These are phyloP conservation scores for Drosophila algonquin DNA, from an alignment of 2,888 invertebrate species.

Conservation along the genomic window DNA sequence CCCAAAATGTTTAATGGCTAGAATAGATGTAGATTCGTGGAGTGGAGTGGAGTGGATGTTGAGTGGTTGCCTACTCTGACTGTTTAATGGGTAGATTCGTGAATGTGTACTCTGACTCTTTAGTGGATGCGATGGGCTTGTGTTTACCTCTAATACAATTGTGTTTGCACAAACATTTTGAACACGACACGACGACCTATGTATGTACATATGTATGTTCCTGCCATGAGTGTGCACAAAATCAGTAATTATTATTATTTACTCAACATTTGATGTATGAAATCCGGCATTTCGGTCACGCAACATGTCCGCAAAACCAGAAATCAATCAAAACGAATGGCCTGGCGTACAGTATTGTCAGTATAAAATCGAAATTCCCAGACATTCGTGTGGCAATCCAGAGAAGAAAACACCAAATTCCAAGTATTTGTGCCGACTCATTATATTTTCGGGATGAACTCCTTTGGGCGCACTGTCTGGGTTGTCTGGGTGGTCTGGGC, in stretches of 20 bases:
- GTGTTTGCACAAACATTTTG: too few relatives aligned
- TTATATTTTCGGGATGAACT: slow-evolving; percentile 34
- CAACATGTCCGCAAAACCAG: slow-evolving; percentile 17
- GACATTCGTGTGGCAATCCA: too few relatives aligned
- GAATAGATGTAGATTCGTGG: background rate
- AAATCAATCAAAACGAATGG: slow-evolving; percentile 9
- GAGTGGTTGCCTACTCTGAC: slow-evolving; percentile 20
- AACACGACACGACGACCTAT: background rate
- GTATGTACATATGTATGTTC: slow-evolving; percentile 17
- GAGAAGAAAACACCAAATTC: slow-evolving; percentile 5
- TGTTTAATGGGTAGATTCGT: background rate
- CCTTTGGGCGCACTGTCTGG: slow-evolving; percentile 18
- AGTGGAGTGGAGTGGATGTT: slow-evolving; percentile 6
- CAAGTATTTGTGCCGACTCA: slow-evolving; percentile 15
- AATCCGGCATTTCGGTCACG: slow-evolving; percentile 36
- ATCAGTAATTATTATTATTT: slow-evolving; percentile 39
- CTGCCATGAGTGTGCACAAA: slow-evolving; percentile 24
- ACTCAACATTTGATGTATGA: slow-evolving; percentile 4
- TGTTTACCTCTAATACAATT: background rate
- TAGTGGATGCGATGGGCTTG: background rate
- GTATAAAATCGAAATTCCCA: background rate
- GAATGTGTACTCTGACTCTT: background rate
- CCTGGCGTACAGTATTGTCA: slow-evolving; percentile 21
- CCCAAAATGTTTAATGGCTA: slow-evolving; percentile 26
- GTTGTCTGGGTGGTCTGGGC: too few relatives aligned